Evolutionary conservation across 2,888 invertebrate genomes (phyloP).

Genomic region (Tachystola acroxantha): DNA sequence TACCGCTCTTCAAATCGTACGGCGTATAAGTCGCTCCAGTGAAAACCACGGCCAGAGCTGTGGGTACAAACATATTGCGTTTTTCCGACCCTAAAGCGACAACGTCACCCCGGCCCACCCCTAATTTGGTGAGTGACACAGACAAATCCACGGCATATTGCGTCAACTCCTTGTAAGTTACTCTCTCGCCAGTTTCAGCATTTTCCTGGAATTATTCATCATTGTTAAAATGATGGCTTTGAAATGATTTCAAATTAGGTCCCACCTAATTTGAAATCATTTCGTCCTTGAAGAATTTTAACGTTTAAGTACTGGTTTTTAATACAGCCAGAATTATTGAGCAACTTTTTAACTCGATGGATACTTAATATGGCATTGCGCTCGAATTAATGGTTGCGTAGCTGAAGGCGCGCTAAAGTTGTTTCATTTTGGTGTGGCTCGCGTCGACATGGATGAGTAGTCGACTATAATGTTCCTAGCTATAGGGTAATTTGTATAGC

Average conservation of each 20-base stretch:
- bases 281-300: too few species aligned
- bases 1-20: slow-evolving; percentile 40
- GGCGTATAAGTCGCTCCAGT: slow-evolving; percentile 51
- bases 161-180: slow-evolving; percentile 71
- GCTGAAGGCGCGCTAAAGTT: too few species aligned
- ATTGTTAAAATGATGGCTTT: neutral
- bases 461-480: too few species aligned
- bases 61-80: slow-evolving; percentile 71
- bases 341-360: too few species aligned
- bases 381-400: too few species aligned
- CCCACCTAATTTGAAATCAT: too few species aligned
- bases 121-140: slow-evolving; percentile 61
- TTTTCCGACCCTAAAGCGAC: slow-evolving; percentile 80
- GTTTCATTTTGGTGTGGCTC: too few species aligned
- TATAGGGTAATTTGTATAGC: neutral
- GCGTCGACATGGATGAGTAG: too few species aligned
- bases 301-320: too few species aligned
- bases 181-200: slow-evolving; percentile 66
- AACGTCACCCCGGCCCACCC: slow-evolving; percentile 68
- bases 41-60: slow-evolving; percentile 70
- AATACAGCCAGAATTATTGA: too few species aligned
- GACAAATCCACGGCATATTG: slow-evolving; percentile 73
- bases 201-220: slow-evolving; percentile 57
- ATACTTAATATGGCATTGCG: too few species aligned
- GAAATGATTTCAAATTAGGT: too few species aligned